Conservation (phyloP, 2,113 vertebrate genomes). For the Capra hircus region DNA sequence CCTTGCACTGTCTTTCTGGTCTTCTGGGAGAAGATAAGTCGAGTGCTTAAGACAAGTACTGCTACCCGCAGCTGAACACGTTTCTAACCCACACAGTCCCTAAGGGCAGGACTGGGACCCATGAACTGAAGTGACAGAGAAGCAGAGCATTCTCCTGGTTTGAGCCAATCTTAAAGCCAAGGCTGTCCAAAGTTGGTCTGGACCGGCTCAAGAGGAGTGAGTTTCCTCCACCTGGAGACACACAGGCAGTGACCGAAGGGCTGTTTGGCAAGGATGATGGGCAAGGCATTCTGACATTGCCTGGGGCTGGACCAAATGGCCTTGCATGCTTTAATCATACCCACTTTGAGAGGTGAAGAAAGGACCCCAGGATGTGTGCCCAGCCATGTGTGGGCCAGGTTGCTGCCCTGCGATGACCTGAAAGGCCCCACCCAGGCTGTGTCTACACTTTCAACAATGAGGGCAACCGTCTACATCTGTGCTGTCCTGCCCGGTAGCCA, state of each 20-base stretch:
- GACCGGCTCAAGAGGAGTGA: background rate
- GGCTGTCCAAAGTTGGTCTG: background rate
- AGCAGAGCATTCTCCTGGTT: background rate
- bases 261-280: background rate
- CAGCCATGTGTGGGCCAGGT: background rate
- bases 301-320: background rate
- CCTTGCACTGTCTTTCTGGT: background rate
- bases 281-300: background rate
- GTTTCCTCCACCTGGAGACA: background rate
- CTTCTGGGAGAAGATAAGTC: background rate
- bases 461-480: accelerated
- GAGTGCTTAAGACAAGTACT: background rate
- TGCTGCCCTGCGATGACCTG: background rate
- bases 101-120: background rate
- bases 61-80: accelerated
- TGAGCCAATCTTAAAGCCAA: background rate
- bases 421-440: background rate
- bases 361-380: background rate
- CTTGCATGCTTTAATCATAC: background rate
- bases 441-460: background rate
- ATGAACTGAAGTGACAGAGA: background rate
- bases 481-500: accelerated
- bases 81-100: background rate
- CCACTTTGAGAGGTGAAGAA: constrained; percentile 32
- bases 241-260: background rate